Conservation (phyloP, 35 echinoderm and acorn worm genomes). For the Holothuria glaberrima region DNA sequence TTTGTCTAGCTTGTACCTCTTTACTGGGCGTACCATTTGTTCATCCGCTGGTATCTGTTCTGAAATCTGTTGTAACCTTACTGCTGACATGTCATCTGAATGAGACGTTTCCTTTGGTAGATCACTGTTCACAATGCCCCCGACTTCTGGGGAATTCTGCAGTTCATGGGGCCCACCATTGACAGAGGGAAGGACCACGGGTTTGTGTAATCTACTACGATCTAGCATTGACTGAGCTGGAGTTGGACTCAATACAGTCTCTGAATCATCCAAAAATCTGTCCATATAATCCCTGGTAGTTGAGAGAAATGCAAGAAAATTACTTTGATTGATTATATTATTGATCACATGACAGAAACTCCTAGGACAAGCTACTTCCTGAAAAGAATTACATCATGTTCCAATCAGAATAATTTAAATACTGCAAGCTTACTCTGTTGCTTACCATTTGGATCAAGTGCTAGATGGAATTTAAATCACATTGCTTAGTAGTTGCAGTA, state of each 20-base stretch:
- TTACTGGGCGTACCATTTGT: slow-evolving; percentile 53
- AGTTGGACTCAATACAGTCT: slow-evolving; percentile 85
- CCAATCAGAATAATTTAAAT: too few relatives aligned
- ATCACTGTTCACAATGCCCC: slow-evolving; percentile 77
- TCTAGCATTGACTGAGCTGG: slow-evolving; percentile 84
- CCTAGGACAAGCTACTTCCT: too few relatives aligned
- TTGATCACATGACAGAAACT: too few relatives aligned
- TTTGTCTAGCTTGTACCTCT: slow-evolving; percentile 66
- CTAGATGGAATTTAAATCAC: too few relatives aligned
- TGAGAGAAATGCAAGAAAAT: not conserved
- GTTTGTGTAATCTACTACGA: slow-evolving; percentile 70
- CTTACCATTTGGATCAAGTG: too few relatives aligned
- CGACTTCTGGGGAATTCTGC: slow-evolving; percentile 81
- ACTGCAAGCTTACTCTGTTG: too few relatives aligned
- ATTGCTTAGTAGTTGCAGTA: too few relatives aligned
- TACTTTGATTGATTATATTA: too few relatives aligned
- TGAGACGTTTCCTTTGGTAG: slow-evolving; percentile 77
- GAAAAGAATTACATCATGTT: too few relatives aligned
- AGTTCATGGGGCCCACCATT: slow-evolving; percentile 68
- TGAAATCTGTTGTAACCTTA: not conserved
- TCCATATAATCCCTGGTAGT: slow-evolving; percentile 95
- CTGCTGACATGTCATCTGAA: slow-evolving; percentile 20
- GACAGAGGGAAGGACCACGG: slow-evolving; percentile 54
- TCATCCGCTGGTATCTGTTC: slow-evolving; percentile 1
- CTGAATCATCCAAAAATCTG: slow-evolving; percentile 92